Evolutionary conservation across 1,140 invertebrate genomes (phyloP).

Genomic region (Scaptomyza montana): DNA sequence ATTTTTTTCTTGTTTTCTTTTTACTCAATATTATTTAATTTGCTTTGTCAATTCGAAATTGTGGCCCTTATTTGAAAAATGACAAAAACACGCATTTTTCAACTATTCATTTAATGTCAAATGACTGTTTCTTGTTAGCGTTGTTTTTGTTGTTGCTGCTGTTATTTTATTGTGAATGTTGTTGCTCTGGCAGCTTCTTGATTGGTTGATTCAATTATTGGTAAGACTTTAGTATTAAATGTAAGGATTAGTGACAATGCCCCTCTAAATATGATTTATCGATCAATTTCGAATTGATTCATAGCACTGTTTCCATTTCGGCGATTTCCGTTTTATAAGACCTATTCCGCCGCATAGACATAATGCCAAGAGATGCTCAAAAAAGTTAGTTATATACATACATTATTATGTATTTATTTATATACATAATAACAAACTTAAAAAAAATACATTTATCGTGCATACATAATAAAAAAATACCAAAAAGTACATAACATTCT

Average conservation of each 20-base stretch:
- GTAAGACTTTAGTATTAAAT: slow-evolving; percentile 26
- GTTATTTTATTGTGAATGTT: not conserved
- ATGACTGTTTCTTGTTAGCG: not conserved
- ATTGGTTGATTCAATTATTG: slow-evolving; percentile 13
- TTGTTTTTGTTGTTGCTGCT: slow-evolving; percentile 24
- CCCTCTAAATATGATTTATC: slow-evolving; percentile 15
- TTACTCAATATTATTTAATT: slow-evolving; percentile 3
- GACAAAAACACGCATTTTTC: slow-evolving; percentile 19
- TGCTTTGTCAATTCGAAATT: slow-evolving; percentile 24
- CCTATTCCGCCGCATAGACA: too few species aligned
- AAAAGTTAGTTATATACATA: slow-evolving; percentile 41
- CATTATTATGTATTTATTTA: not conserved
- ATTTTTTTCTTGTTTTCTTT: slow-evolving; percentile 26
- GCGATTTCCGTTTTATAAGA: slow-evolving; percentile 89
- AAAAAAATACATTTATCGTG: slow-evolving; percentile 2
- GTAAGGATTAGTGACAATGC: slow-evolving; percentile 22
- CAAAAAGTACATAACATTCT: too few species aligned
- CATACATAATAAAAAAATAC: not conserved
- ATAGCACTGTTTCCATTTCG: slow-evolving; percentile 95
- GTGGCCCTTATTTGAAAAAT: slow-evolving; percentile 28
- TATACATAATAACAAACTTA: not conserved
- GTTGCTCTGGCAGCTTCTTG: slow-evolving; percentile 13
- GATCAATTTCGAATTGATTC: slow-evolving; percentile 83
- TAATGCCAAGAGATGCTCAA: not conserved
- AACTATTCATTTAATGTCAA: slow-evolving; percentile 25